Evolutionary conservation across 2,113 vertebrate species (phyloP), one percentile per base, ranked within the genome.

Genomic region (Anolis carolinensis): DNA sequence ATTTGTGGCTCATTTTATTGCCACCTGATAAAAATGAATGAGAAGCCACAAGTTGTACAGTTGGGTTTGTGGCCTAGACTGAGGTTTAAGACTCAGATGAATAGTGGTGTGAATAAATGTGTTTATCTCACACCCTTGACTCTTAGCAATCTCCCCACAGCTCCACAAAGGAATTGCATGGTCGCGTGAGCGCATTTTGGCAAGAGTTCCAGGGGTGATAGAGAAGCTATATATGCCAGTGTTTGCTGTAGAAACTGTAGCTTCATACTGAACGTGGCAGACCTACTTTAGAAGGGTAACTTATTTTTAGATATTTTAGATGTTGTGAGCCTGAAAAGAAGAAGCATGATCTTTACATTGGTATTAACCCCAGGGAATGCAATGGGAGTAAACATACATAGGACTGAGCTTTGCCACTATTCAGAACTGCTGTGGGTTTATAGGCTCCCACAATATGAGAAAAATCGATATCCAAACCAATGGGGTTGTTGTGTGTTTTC

Each of bases 251-350:
- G 83, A 14, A 70, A 16, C 21, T 70, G 23, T 10, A 63, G 10
- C 39, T 20, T n/a, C 16, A 68, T 50, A 78, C 30, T 78, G 48
- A 55, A 70, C 36, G 63, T 78, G 23, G 25, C 13, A 76, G 72
- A 34, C 34, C 62, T 65, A 65, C 52, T 70, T 52, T 59, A 79
- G 27, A 79, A 10, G 34, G 39, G 27, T 59, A 10, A 4, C 44
- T 71, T 77, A 78, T 30, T 72, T 86, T 79, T 79, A 44, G 16
- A n/a, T 44, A 59, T n/a, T 70, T 70, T 79, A 32, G 39, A 59
- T 23, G 8, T 73, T 34, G 23, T 32, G 20, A 11, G 55, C 34
- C 36, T 75, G 39, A n/a, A 52, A 59, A 62, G 70, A 68, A 52
- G 23, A 68, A 32, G 2, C 13, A 25, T 8, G 23, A 65, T 44